A percentile compares a stretch with the other conserved stretches of the same genome.
Conservation (phyloP, 2,888 invertebrate genomes). For the Apamea anceps region DNA sequence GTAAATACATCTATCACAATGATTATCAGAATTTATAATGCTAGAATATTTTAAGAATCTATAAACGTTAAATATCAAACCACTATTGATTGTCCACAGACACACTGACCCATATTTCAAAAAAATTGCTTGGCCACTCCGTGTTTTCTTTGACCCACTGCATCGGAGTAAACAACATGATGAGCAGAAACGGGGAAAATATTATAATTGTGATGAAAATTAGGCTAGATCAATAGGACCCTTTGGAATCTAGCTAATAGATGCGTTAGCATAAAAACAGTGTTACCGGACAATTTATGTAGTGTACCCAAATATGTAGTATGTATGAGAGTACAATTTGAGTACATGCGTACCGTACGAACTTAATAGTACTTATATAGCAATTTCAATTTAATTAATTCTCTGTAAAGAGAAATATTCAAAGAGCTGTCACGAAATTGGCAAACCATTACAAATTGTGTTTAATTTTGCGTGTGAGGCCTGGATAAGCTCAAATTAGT, state of each 20-base stretch:
- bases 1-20: background rate
- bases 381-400: background rate
- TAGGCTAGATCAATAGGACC: slow-evolving; percentile 12
- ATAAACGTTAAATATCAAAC: background rate
- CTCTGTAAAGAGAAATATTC: background rate
- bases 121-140: slow-evolving; percentile 13
- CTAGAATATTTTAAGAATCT: background rate
- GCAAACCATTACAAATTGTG: background rate
- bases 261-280: slow-evolving; percentile 23
- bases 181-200: slow-evolving; percentile 5
- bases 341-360: slow-evolving; percentile 4
- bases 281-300: background rate
- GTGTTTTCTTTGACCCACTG: slow-evolving; percentile 2
- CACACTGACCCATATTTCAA: slow-evolving; percentile 14
- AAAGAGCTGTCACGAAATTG: background rate
- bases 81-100: background rate
- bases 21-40: background rate
- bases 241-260: slow-evolving; percentile 24
- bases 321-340: background rate
- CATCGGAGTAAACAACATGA: slow-evolving; percentile 8
- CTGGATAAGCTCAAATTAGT: slow-evolving; percentile 8
- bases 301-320: background rate
- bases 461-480: background rate
- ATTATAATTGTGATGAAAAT: background rate
- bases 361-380: slow-evolving; percentile 2